Base-by-base conservation (phyloP, 2,888 invertebrate species). In the Nowickia ferox region DNA sequence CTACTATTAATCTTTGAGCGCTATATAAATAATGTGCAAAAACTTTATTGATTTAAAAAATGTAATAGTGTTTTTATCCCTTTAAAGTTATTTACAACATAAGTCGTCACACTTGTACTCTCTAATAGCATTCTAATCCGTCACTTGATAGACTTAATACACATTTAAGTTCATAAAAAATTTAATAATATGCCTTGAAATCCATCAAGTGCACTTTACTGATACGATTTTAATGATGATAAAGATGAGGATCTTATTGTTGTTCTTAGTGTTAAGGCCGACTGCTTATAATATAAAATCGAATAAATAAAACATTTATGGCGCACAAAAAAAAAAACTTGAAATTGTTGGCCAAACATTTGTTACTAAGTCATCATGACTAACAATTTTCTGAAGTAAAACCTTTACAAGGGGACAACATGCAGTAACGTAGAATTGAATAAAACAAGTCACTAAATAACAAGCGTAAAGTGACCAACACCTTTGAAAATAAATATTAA, bases 71-170 rank as follows among this genome's bases (percentile, higher is more conserved):
- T 46, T 38, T 19, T 19, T 40, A 48, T 71, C 19, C 9, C 4
- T 48, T 19, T 40, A 19, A 48, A 74, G 0, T 61, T 48, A 17
- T 40, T 30, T n/a, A 46, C 46, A 59, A 11, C n/a, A 46, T 48
- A 38, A 53, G 42, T 44, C 65, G 42, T 44, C 65, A 38, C 51
- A 66, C 22, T 19, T 15, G 9, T 61, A 9, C 30, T 42, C 78
- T 69, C 71, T 55, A 72, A 65, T 72, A 38, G 11, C 57, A 17
- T 38, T 55, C 71, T 80, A 80, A 80, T 65, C 80, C 57, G 80
- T 72, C 80, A 80, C 13, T 80, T 80, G 80, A 80, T 72, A 46
- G 80, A 80, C 80, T 72, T 78, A 78, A 78, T 53, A 44, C 51
- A 22, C 44, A 78, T 46, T 57, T 51, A 72, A 46, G 38, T 15